These are phyloP conservation scores for Astropecten irregularis DNA, from an alignment of 53 echinoderm and acorn worm species.

Conservation along the genomic window DNA sequence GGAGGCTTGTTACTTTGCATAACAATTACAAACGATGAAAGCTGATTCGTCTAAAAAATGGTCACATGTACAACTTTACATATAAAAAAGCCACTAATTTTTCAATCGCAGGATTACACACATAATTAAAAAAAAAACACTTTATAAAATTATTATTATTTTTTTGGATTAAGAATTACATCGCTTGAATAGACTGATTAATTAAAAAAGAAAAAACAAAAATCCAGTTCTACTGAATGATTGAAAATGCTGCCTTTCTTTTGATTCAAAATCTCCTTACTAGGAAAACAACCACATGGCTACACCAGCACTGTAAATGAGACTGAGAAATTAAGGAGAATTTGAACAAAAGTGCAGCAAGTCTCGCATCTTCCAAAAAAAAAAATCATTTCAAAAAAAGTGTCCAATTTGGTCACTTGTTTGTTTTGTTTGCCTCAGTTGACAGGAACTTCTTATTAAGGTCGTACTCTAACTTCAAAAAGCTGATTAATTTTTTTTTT, in stretches of 20 bases:
- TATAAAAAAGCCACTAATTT: neutral
- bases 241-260: neutral
- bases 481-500: conserved; percentile 4
- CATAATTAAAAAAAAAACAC: conserved; percentile 5
- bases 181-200: neutral
- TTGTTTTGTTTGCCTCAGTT: too few species aligned
- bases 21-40: neutral
- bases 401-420: too few species aligned
- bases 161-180: conserved; percentile 9
- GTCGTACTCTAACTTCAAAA: neutral
- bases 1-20: neutral
- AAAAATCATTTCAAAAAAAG: too few species aligned
- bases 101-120: neutral
- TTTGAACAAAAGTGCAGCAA: too few species aligned
- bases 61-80: neutral
- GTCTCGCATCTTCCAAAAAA: too few species aligned
- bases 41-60: neutral
- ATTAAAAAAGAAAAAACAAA: too few species aligned
- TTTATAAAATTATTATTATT: conserved; percentile 29
- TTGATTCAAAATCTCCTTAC: too few species aligned
- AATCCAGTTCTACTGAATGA: neutral
- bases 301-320: too few species aligned
- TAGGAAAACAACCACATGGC: too few species aligned
- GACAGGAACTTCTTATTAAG: too few species aligned
- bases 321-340: too few species aligned